Evolutionary conservation across 2,888 invertebrate genomes (phyloP), one percentile per base, ranked within the genome.

Genomic region (Copidosoma aretas): DNA sequence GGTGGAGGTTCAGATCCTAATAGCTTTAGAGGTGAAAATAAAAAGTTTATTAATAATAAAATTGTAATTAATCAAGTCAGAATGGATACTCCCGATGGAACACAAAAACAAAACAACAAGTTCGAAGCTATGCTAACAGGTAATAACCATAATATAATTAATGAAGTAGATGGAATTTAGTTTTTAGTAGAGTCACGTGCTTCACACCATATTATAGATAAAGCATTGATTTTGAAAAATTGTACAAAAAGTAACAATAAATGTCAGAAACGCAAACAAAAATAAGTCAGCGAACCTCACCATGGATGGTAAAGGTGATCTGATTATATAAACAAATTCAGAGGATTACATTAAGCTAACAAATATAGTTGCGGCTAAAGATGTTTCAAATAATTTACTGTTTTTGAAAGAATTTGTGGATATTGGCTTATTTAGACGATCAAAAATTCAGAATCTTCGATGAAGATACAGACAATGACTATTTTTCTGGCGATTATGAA

Each of bases 251-350:
- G 56, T 15, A 10, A 15, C 10, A 39, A 22, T 25, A 43, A 19
- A n/a, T 10, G 56, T 56, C 46, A 63, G 19, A 63, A 24, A 56
- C 22, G 62, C 54, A n/a, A 63, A 3, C 24, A 63, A 54, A 43
- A 56, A 56, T 21, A 17, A 22, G 19, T 56, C 24, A 0, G 56
- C 63, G 12, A 25, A 56, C 17, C 54, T 57, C 5, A 17, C 15
- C n/a, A 64, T 64, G 32, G 64, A 64, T 49, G 64, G 57, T 32
- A 3, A 32, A 32, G 32, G 8, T 5, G 32, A 32, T 32, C 8
- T 32, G 8, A 32, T 32, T 8, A 49, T 15, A 24, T 25, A 2
- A 8, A 15, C 4, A 56, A 64, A n/a, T 17, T 12, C 17, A 52
- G 46, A 49, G 25, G 24, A 56, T 1, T 2, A 1, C 12, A 49